A percentile compares a stretch with the other conserved stretches of the same genome.
Evolutionary conservation across 2,113 vertebrate genomes (phyloP).

Genomic region (Xiphophorus maculatus): DNA sequence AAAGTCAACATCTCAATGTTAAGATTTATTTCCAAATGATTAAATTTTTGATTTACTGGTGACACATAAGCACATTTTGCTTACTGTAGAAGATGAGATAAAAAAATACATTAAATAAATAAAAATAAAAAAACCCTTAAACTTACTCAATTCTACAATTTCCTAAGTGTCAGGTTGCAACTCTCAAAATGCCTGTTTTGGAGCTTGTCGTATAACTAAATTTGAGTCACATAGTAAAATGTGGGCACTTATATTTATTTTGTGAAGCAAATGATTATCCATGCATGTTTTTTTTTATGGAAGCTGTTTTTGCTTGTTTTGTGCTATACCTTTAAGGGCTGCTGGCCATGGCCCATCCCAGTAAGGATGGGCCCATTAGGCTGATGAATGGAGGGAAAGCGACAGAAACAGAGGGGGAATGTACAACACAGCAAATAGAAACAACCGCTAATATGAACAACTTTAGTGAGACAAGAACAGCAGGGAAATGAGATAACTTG

Average conservation of each 20-base stretch:
- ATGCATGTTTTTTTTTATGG: conserved; percentile 3
- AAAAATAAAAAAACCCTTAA: background rate
- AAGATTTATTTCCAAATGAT: background rate
- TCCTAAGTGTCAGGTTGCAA: background rate
- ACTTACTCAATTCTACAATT: background rate
- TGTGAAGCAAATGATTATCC: background rate
- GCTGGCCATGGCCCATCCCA: conserved; percentile 67
- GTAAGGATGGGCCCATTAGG: conserved; percentile 71
- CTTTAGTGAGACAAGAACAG: conserved; percentile 23
- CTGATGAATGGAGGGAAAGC: conserved; percentile 63
- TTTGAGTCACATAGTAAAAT: background rate
- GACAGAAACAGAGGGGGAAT: conserved; percentile 19
- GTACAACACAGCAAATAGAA: conserved; percentile 19
- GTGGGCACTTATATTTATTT: background rate
- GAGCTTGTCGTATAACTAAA: too few relatives aligned
- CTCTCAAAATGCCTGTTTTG: background rate
- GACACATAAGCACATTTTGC: too few relatives aligned
- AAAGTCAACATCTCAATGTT: background rate
- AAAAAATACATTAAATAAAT: too few relatives aligned
- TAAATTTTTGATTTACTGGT: background rate
- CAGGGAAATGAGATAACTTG: conserved; percentile 16
- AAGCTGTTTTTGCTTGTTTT: conserved; percentile 51
- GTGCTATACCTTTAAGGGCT: conserved; percentile 75
- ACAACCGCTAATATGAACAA: conserved; percentile 21
- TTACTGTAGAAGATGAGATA: too few relatives aligned